Percentiles rank a stretch among this genome's conserved stretches.
phyloP scores from a whole-genome alignment of 2,888 invertebrate genomes.

The Drosophila colorata region DNA sequence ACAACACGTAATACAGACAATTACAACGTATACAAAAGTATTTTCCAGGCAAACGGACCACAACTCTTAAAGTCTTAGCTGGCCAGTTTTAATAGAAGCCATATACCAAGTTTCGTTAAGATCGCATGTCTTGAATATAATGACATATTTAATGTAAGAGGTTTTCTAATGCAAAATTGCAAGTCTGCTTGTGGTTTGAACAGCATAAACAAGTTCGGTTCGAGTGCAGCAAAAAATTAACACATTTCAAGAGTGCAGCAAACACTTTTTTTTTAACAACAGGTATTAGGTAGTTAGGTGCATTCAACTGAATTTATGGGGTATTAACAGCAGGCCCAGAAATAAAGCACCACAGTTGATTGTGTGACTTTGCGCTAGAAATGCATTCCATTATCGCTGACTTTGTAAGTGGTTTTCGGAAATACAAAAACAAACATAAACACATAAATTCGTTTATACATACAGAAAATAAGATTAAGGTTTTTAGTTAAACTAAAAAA shows the following conservation, averaged over 20 bases:
- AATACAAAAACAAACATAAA: slow-evolving; percentile 14
- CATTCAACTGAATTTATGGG: slow-evolving; percentile 40
- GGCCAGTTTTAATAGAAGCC: neutral
- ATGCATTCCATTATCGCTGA: slow-evolving; percentile 25
- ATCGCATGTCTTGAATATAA: slow-evolving; percentile 18
- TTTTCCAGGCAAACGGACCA: slow-evolving; percentile 35
- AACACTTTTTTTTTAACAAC: slow-evolving; percentile 36
- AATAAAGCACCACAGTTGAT: slow-evolving; percentile 24
- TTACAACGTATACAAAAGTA: slow-evolving; percentile 7
- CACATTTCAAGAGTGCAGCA: slow-evolving; percentile 53
- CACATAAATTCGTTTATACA: slow-evolving; percentile 17
- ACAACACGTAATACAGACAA: slow-evolving; percentile 50
- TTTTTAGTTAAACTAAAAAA: slow-evolving; percentile 19
- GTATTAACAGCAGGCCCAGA: slow-evolving; percentile 14
- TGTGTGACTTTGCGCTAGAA: slow-evolving; percentile 31
- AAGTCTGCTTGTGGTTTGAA: slow-evolving; percentile 9
- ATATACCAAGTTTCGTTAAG: slow-evolving; percentile 7
- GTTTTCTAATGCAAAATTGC: slow-evolving; percentile 16
- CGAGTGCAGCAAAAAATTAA: slow-evolving; percentile 58
- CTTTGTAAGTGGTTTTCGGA: slow-evolving; percentile 18
- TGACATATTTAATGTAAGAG: slow-evolving; percentile 2
- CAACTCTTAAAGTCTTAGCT: slow-evolving; percentile 10
- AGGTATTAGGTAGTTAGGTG: slow-evolving; percentile 24
- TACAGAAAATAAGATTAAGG: slow-evolving; percentile 2
- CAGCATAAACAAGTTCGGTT: slow-evolving; percentile 19